These are phyloP conservation scores for Xylota segnis DNA, from an alignment of 2,888 invertebrate genomes.

Conservation along the genomic window DNA sequence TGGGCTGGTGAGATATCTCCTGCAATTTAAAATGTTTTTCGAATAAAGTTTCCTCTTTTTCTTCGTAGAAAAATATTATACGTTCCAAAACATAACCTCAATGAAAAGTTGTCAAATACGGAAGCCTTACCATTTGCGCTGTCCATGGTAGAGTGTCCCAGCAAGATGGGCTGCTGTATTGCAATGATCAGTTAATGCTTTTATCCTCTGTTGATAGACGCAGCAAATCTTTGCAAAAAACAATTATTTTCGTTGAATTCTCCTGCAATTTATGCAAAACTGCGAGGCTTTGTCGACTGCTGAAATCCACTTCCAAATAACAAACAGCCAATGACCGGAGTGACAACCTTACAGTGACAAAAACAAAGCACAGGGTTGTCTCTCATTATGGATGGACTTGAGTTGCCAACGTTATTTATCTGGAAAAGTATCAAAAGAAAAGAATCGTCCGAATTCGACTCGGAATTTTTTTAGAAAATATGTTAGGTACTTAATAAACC, in stretches of 20 bases:
- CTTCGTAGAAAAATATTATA: slow-evolving; percentile 9
- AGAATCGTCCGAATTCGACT: no score
- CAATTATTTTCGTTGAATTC: background rate
- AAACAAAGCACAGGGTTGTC: slow-evolving; percentile 3
- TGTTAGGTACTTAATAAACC: no score
- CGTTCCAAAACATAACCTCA: slow-evolving; percentile 57
- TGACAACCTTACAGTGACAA: slow-evolving; percentile 1
- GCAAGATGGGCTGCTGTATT: slow-evolving; percentile 16
- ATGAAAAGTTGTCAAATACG: slow-evolving; percentile 1
- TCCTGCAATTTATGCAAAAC: background rate
- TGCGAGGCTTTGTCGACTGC: background rate
- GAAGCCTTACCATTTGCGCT: slow-evolving; percentile 62
- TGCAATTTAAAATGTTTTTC: slow-evolving; percentile 4
- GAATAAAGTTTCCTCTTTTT: background rate
- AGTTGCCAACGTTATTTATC: background rate
- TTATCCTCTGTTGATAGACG: background rate
- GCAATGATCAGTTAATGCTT: background rate
- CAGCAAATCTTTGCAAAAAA: background rate
- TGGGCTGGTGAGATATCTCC: slow-evolving; percentile 46
- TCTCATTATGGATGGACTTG: no score
- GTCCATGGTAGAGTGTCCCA: slow-evolving; percentile 57
- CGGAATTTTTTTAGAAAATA: no score
- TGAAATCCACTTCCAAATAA: slow-evolving; percentile 22
- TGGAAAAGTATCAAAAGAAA: no score
- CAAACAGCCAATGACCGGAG: slow-evolving; percentile 9